Base-by-base conservation (phyloP, 2,888 invertebrate genomes). In the Acleris holmiana region DNA sequence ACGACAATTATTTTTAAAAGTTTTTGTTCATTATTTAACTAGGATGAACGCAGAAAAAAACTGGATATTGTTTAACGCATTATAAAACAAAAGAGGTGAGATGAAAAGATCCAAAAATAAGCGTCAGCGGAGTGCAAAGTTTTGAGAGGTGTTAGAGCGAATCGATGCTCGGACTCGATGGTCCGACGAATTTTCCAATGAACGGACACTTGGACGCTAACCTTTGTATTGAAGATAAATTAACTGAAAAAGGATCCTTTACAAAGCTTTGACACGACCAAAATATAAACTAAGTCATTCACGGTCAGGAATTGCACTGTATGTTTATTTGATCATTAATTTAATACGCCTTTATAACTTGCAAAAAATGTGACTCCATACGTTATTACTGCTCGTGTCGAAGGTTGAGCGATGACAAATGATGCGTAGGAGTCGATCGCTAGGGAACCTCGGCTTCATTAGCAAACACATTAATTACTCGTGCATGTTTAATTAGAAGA, bases 81-180 rank as follows among this genome's bases (percentile, higher is more conserved):
- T 84, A 80, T 80, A 84, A 85, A 80, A 83, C 85, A 85, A 79
- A 83, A 82, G 82, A 86, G 84, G 80, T 78, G 81, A 86, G 87
- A 91, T 91, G 88, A 91, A 91, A 91, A 92, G 91, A 79, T 83
- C 88, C 88, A 80, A 91, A 91, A 92, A 91, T 91, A 88, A 88
- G 80, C 86, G 87, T 79, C 89, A 88, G 74, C 80, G 82, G 83
- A 83, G 89, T 90, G 91, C 88, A 83, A 89, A 87, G 86, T 88
- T 91, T 92, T 87, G 87, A 87, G 90, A 91, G 91, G 91, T 89
- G 91, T 90, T 88, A 83, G 86, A 84, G 86, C 84, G 87, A 88
- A 82, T 87, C 85, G 84, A 80, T 83, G 84, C 79, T 85, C 84
- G 85, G 83, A 90, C 85, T 88, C 88, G 88, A 79, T 88, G 89